A percentile compares a stretch with the other conserved stretches of the same genome.
Conservation (phyloP, 1,140 invertebrate species). For the Drosophila ercepeae region DNA sequence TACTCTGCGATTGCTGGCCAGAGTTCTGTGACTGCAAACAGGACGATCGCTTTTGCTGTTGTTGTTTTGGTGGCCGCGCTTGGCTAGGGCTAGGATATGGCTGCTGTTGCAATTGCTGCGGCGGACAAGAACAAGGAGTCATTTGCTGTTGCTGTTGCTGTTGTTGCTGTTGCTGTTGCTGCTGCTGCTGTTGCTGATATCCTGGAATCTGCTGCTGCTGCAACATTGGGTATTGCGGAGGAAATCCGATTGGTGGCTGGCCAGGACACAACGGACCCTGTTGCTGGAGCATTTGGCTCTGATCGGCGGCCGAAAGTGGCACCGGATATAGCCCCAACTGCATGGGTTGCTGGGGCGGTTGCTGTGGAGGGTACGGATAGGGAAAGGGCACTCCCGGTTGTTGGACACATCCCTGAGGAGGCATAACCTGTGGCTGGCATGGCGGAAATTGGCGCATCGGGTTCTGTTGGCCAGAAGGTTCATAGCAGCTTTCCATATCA, state of each 20-base stretch:
- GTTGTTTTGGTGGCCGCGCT: background rate
- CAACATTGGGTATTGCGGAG: background rate
- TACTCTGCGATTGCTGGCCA: slow-evolving; percentile 7
- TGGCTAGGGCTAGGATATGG: slow-evolving; percentile 3
- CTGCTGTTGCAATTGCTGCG: no score
- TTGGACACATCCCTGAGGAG: background rate
- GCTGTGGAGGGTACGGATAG: background rate
- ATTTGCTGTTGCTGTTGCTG: no score
- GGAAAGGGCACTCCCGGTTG: background rate
- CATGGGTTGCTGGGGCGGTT: background rate
- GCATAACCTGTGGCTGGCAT: background rate
- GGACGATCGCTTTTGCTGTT: background rate
- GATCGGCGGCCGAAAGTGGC: background rate
- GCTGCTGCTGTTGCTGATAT: background rate
- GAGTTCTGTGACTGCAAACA: slow-evolving; percentile 3
- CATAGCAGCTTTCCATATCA: background rate
- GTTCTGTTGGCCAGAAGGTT: background rate
- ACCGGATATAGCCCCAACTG: slow-evolving; percentile 11
- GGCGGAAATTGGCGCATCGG: background rate
- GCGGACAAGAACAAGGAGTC: no score
- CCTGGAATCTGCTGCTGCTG: background rate
- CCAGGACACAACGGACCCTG: background rate
- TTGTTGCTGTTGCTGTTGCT: no score
- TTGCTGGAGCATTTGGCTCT: background rate
- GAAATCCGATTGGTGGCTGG: background rate